A percentile compares a stretch with the other conserved stretches of the same genome.
Evolutionary conservation across 1,140 invertebrate genomes (phyloP).

Genomic region (Protaetia brevitarsis): DNA sequence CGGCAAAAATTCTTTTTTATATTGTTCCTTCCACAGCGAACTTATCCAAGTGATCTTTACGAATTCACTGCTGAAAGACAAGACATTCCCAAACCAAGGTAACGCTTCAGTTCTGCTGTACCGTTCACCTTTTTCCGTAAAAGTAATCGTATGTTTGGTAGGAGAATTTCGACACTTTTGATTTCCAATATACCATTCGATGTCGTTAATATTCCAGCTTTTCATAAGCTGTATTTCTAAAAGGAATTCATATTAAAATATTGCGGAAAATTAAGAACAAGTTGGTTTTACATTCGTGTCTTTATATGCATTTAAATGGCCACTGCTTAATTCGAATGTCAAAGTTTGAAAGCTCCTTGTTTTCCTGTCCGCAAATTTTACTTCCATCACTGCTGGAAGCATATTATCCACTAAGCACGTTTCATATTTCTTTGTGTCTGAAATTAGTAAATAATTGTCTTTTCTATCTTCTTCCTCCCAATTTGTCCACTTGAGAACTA

Average conservation of each 20-base stretch:
- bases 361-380: background rate
- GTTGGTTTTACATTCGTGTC: background rate
- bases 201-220: background rate
- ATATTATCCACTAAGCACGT: background rate
- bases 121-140: background rate
- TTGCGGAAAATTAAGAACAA: background rate
- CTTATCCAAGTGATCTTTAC: background rate
- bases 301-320: background rate
- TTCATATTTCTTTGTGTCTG: background rate
- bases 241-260: background rate
- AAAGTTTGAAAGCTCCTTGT: background rate
- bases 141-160: background rate
- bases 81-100: constrained; percentile 1
- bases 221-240: background rate
- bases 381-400: background rate
- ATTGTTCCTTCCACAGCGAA: background rate
- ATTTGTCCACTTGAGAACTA: background rate
- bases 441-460: background rate
- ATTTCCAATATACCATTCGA: background rate
- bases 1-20: background rate
- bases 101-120: background rate
- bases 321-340: background rate
- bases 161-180: background rate
- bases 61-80: background rate
- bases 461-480: background rate